These are phyloP conservation scores for Ceramica pisi DNA, from an alignment of 2,888 invertebrate species.

Conservation along the genomic window DNA sequence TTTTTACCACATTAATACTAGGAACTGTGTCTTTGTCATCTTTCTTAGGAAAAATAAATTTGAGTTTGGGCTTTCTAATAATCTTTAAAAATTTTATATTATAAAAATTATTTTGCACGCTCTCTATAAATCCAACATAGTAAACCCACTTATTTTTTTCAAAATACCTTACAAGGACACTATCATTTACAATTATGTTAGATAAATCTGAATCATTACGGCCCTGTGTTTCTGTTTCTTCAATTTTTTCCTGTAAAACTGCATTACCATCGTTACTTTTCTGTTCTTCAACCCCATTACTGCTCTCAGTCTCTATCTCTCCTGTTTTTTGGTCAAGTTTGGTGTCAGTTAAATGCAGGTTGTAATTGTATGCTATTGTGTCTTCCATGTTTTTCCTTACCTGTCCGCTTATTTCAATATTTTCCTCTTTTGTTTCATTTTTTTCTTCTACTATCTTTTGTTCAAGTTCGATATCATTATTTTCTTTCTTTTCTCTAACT, in stretches of 20 bases:
- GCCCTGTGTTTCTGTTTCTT: conserved; percentile 3
- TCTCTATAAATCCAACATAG: conserved; percentile 1
- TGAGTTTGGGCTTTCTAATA: background rate
- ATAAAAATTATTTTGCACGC: background rate
- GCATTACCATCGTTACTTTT: background rate
- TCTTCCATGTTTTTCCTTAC: background rate
- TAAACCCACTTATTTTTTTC: conserved; percentile 2
- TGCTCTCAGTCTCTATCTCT: conserved; percentile 2
- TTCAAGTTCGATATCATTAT: background rate
- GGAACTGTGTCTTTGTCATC: conserved; percentile 1
- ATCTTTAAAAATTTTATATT: background rate
- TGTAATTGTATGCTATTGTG: background rate
- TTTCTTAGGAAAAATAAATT: conserved; percentile 2
- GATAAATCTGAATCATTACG: background rate
- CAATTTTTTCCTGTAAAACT: background rate
- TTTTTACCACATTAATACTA: conserved; percentile 4
- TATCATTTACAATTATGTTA: background rate
- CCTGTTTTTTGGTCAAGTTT: background rate
- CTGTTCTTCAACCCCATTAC: conserved; percentile 3
- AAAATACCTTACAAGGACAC: conserved; percentile 1
- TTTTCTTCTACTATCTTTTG: background rate
- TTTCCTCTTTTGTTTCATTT: background rate
- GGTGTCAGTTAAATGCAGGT: background rate
- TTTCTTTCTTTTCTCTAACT: background rate
- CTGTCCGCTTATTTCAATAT: background rate